Conservation (phyloP, 2,113 vertebrate genomes). For the Psilopsiagon aymara region DNA sequence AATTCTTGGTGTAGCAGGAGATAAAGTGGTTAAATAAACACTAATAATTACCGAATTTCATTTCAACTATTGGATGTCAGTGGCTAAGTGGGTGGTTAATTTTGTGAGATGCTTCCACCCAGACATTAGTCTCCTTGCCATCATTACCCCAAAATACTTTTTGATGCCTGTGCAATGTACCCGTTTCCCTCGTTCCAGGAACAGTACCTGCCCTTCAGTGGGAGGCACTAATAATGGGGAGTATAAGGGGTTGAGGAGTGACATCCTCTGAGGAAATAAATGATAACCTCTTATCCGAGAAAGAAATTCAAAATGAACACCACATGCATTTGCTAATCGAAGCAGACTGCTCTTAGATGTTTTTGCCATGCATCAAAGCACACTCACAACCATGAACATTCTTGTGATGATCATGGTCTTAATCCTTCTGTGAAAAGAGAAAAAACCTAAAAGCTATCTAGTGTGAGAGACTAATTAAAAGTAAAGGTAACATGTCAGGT, state of each 20-base stretch:
- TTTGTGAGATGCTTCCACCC: not conserved
- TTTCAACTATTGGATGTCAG: not conserved
- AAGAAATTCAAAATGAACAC: not conserved
- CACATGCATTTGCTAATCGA: not conserved
- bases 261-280: not conserved
- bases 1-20: not conserved
- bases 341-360: not conserved
- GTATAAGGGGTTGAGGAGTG: not conserved
- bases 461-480: not conserved
- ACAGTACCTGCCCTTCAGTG: not conserved
- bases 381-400: not conserved
- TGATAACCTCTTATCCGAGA: not conserved
- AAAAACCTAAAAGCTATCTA: not conserved
- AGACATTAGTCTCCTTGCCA: not conserved
- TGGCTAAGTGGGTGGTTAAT: not conserved
- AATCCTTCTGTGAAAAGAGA: fast-evolving
- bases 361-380: not conserved
- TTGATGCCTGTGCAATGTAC: not conserved
- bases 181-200: not conserved
- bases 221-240: not conserved
- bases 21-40: constrained; percentile 15
- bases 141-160: not conserved
- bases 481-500: not conserved
- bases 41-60: not conserved
- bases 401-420: not conserved